Conservation (phyloP, 2,113 vertebrate species). For the Anas platyrhynchos region DNA sequence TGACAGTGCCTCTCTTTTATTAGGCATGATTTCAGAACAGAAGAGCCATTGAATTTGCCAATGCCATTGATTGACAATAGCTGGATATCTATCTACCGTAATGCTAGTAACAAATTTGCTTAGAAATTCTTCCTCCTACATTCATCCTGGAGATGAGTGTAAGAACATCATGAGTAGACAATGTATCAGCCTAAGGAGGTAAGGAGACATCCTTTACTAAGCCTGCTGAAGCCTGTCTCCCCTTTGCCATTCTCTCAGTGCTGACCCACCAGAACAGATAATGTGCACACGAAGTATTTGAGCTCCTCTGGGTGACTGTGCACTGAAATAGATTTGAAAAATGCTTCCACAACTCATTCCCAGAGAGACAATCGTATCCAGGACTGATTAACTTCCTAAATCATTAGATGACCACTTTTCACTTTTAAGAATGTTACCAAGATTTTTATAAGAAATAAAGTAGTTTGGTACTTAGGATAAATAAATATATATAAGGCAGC, state of each 20-base stretch:
- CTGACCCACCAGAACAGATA: not conserved
- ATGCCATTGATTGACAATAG: not conserved
- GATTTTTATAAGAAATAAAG: not conserved
- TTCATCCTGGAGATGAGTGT: not conserved
- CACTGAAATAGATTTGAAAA: not conserved
- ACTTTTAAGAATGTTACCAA: not conserved
- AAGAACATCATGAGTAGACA: not conserved
- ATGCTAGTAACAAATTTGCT: not conserved
- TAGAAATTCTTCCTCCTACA: not conserved
- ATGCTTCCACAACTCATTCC: not conserved
- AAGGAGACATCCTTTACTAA: not conserved
- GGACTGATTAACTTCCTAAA: not conserved
- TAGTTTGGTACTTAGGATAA: not conserved
- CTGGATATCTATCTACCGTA: not conserved
- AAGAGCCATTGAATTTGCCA: not conserved
- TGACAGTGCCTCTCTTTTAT: not conserved
- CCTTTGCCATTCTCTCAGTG: not conserved
- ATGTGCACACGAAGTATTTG: not conserved
- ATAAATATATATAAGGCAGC: too few relatives aligned
- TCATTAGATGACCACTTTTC: not conserved
- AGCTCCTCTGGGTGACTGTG: not conserved
- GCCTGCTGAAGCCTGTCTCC: not conserved
- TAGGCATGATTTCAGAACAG: not conserved
- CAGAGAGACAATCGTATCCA: not conserved
- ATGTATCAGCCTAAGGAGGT: not conserved